These are phyloP conservation scores for Onychomys torridus DNA, from an alignment of 2,797 vertebrate species.

Conservation along the genomic window DNA sequence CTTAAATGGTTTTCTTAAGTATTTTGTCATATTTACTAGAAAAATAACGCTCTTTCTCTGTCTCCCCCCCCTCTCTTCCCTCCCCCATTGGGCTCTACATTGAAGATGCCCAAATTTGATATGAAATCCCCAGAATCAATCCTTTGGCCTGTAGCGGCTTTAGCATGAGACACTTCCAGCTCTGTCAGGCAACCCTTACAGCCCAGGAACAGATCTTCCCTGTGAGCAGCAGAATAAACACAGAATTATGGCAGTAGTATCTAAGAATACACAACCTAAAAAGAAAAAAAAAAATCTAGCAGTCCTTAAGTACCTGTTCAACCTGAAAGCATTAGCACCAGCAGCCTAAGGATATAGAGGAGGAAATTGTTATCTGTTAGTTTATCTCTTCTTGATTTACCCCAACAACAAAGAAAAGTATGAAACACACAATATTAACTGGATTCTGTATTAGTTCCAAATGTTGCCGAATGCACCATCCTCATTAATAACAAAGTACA, in stretches of 20 bases:
- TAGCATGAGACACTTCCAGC: not conserved
- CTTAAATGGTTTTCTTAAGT: not conserved
- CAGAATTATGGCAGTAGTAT: not conserved
- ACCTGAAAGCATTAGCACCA: not conserved
- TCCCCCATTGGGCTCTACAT: too few species aligned
- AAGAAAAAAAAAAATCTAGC: not conserved
- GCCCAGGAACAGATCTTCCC: not conserved
- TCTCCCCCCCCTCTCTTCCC: not conserved
- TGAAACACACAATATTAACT: not conserved
- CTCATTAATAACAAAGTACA: not conserved
- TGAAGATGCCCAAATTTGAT: not conserved
- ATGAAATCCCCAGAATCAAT: not conserved
- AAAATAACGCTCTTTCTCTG: too few species aligned
- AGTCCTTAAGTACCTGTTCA: constrained; percentile 1
- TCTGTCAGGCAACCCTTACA: not conserved
- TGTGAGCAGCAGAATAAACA: not conserved
- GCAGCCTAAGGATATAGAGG: not conserved
- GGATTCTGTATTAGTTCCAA: not conserved
- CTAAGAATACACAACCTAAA: not conserved
- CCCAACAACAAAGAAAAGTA: not conserved
- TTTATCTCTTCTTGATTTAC: constrained; percentile 27
- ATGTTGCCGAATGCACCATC: not conserved
- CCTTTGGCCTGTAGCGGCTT: not conserved
- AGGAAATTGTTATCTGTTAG: not conserved
- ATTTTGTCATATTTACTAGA: not conserved